Conservation (phyloP, 2,888 invertebrate species). For the Phasia obesa region DNA sequence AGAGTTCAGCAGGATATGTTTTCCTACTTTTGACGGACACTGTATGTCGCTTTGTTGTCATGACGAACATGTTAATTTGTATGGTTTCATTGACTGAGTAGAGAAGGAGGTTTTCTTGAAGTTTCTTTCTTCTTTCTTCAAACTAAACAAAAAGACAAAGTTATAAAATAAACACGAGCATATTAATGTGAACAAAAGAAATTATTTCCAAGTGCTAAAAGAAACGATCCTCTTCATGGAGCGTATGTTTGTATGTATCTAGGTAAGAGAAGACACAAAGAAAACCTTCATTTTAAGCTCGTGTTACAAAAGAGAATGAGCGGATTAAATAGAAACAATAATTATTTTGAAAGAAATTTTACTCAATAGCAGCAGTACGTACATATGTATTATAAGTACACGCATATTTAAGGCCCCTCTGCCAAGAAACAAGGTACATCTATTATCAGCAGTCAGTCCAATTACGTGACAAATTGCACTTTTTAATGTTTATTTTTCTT, state of each 20-base stretch:
- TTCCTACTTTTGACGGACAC: too few species aligned
- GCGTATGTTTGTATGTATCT: too few species aligned
- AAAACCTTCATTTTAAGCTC: slow-evolving; percentile 63
- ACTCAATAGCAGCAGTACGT: not conserved
- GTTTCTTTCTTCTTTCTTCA: slow-evolving; percentile 8
- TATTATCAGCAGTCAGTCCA: slow-evolving; percentile 40
- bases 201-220: slow-evolving; percentile 35
- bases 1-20: too few species aligned
- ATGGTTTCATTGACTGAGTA: slow-evolving; percentile 59
- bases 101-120: not conserved
- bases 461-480: slow-evolving; percentile 63
- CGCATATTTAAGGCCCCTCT: slow-evolving; percentile 20
- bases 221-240: slow-evolving; percentile 46
- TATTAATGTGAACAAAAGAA: not conserved
- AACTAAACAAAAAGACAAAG: slow-evolving; percentile 17
- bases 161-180: slow-evolving; percentile 36
- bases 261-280: slow-evolving; percentile 1
- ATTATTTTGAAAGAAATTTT: slow-evolving; percentile 24
- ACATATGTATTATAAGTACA: not conserved
- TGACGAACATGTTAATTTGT: slow-evolving; percentile 50
- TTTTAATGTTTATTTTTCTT: slow-evolving; percentile 29
- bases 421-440: slow-evolving; percentile 14
- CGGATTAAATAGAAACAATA: slow-evolving; percentile 19
- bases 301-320: slow-evolving; percentile 55
- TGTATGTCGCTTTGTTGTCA: slow-evolving; percentile 10